A percentile compares a stretch with the other conserved stretches of the same genome.
These are phyloP conservation scores for Brenthis daphne DNA, from an alignment of 2,888 invertebrate genomes.

Conservation along the genomic window DNA sequence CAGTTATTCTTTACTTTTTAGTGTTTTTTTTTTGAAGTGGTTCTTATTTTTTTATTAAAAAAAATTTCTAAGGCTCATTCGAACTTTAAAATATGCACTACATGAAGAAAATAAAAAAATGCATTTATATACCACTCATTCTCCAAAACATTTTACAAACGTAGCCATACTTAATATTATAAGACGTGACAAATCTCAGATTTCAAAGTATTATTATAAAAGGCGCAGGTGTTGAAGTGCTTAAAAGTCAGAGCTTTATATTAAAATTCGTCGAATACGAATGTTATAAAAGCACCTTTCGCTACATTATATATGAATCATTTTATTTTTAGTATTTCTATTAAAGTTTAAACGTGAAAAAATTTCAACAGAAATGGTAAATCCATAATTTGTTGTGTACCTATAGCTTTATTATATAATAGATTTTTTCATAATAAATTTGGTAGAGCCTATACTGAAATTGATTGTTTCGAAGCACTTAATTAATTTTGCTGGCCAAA, in stretches of 20 bases:
- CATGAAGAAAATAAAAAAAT: neutral
- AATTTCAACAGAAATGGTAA: too few relatives aligned
- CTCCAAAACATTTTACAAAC: neutral
- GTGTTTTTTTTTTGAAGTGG: too few relatives aligned
- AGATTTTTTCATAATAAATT: too few relatives aligned
- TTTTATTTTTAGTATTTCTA: neutral
- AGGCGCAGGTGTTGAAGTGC: conserved; percentile 11
- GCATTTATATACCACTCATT: neutral
- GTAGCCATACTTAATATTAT: neutral
- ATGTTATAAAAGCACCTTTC: neutral
- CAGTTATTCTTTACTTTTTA: too few relatives aligned
- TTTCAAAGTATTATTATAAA: conserved; percentile 15
- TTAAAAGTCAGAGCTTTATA: conserved; percentile 7
- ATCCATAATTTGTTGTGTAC: too few relatives aligned
- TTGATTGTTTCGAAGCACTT: too few relatives aligned
- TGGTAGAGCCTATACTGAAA: too few relatives aligned
- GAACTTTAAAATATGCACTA: neutral
- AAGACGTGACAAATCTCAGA: conserved; percentile 3
- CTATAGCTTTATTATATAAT: too few relatives aligned
- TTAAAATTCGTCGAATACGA: conserved; percentile 8
- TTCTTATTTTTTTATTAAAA: too few relatives aligned
- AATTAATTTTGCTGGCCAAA: too few relatives aligned
- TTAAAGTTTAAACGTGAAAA: too few relatives aligned
- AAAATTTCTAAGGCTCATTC: neutral
- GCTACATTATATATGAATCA: neutral